Base-by-base conservation (phyloP, 2,888 invertebrate species). In the Mesorhabditis spiculigera region DNA sequence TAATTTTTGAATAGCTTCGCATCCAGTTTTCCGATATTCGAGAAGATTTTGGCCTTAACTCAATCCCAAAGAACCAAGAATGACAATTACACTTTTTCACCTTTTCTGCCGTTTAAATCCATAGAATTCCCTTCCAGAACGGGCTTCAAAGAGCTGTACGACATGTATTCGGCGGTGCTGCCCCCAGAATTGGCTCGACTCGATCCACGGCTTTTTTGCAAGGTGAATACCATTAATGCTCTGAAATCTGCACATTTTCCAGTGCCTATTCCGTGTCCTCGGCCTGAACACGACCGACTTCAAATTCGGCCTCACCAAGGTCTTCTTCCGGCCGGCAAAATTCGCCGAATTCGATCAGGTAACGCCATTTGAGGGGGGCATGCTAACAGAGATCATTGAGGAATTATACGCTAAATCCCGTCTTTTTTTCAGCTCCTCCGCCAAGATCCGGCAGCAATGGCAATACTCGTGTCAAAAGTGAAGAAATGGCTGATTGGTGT, bases 311-410 rank as follows among this genome's bases (percentile, higher is more conserved):
- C 90, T 95, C 82, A 95, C 96, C 0, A 92, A 94, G 85, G 95
- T 98, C 16, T 98, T 98, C 89, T 98, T 98, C 90, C 90, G 95
- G 0, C 95, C 97, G 0, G 97, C 97, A 69, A 98, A 97, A 88
- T 97, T 96, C 88, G 92, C 95, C 0, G 96, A 98, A 88, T 89
- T 86, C 67, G 85, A 86, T 71, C 77, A 81, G 73, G 78, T 80
- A 43, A 41, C 62, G 16, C 3, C 1, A 28, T 28, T 28, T 3
- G 28, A 28, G 28, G 28, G n/a, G n/a, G 28, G 28, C 28, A 28
- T 1, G 28, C 28, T 28, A 28, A 3, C 28, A 28, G 28, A 28
- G 28, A 28, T 28, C 4, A 65, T 0, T 28, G 41, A 1, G 42
- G 6, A 13, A 67, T n/a, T n/a, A n/a, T n/a, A n/a, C n/a, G n/a